Conservation (phyloP, 2,113 vertebrate species). For the Corythaixoides concolor region DNA sequence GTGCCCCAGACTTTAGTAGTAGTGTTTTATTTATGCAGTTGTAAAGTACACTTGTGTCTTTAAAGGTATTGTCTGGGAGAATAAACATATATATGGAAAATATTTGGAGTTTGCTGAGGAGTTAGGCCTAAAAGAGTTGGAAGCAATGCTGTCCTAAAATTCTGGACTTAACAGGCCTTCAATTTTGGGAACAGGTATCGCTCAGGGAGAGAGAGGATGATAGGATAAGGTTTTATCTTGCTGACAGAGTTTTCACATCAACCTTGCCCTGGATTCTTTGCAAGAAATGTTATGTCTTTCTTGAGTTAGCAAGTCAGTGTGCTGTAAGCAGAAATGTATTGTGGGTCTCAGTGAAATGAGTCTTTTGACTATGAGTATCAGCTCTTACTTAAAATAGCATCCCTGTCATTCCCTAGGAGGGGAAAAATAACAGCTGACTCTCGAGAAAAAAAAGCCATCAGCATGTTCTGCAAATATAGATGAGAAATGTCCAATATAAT, state of each 20-base stretch:
- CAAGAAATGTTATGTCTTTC: not conserved
- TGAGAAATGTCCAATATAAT: conserved; percentile 50
- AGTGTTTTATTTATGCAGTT: not conserved
- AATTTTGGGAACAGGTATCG: not conserved
- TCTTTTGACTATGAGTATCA: not conserved
- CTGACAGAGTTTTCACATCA: not conserved
- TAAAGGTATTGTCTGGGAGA: not conserved
- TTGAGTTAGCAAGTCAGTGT: not conserved
- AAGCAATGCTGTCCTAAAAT: not conserved
- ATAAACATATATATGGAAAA: not conserved
- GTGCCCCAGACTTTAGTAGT: not conserved
- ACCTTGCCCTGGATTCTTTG: not conserved
- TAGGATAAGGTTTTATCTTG: not conserved
- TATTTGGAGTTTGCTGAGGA: not conserved
- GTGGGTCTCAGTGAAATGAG: not conserved
- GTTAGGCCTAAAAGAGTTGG: not conserved
- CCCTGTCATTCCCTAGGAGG: not conserved
- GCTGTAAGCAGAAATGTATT: not conserved
- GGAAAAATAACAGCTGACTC: conserved; percentile 41
- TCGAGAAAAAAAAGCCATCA: conserved; percentile 2
- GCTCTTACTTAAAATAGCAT: conserved; percentile 38
- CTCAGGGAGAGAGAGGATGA: not conserved
- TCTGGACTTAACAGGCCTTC: not conserved
- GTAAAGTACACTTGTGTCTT: not conserved
- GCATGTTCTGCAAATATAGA: conserved; percentile 39